Evolutionary conservation across 1,140 invertebrate species (phyloP).

Genomic region (Ceratina calcarata): DNA sequence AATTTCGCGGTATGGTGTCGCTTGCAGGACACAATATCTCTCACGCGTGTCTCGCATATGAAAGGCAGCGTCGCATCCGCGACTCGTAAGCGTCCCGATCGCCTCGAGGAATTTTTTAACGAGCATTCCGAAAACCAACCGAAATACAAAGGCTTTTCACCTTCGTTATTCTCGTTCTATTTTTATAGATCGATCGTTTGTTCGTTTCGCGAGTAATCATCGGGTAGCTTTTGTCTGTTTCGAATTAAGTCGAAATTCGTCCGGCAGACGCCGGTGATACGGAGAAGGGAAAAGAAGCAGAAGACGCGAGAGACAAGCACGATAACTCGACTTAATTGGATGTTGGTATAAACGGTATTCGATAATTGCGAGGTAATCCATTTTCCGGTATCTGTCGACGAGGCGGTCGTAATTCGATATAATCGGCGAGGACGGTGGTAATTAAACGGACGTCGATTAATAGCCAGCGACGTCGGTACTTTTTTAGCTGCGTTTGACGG

Average conservation of each 20-base stretch:
- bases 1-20: too few relatives aligned
- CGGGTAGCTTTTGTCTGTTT: not conserved
- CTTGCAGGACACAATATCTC: too few relatives aligned
- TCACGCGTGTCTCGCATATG: too few relatives aligned
- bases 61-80: too few relatives aligned
- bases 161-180: too few relatives aligned
- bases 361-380: constrained; percentile 19
- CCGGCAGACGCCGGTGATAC: not conserved
- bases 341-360: not conserved
- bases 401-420: not conserved
- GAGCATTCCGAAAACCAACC: too few relatives aligned
- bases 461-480: constrained; percentile 6
- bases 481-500: not conserved
- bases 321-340: not conserved
- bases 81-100: too few relatives aligned
- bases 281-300: not conserved
- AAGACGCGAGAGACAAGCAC: not conserved
- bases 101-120: too few relatives aligned
- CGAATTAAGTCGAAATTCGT: not conserved
- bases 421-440: constrained; percentile 7
- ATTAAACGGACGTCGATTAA: constrained; percentile 20
- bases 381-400: constrained; percentile 7
- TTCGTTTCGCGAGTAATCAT: not conserved
- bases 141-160: too few relatives aligned
- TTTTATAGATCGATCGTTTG: too few relatives aligned